Evolutionary conservation across 1,140 invertebrate species (phyloP).

Genomic region (Sarcophaga peregrina): DNA sequence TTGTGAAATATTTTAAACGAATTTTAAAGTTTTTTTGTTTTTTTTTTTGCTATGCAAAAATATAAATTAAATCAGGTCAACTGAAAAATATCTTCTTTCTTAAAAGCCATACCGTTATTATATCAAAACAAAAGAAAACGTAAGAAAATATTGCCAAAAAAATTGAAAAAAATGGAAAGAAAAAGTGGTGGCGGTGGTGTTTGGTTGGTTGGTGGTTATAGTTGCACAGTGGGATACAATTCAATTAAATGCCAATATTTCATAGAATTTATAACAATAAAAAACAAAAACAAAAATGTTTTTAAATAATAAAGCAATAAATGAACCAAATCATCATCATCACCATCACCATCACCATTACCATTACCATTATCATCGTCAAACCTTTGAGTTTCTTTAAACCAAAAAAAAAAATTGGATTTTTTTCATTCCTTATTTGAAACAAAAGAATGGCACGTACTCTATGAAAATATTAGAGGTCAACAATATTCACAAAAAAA

Average conservation of each 20-base stretch:
- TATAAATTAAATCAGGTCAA: conserved; percentile 28
- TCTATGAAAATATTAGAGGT: conserved; percentile 31
- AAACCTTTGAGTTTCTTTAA: neutral
- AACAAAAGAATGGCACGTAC: conserved; percentile 38
- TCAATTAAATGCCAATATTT: conserved; percentile 48
- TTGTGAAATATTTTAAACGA: neutral
- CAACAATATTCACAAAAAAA: neutral
- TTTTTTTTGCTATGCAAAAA: neutral
- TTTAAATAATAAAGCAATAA: neutral
- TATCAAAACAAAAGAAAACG: neutral
- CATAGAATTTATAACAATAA: conserved; percentile 43
- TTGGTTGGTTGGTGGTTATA: neutral
- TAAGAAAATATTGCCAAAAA: neutral
- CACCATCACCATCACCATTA: too few relatives aligned
- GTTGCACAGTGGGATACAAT: conserved; percentile 45
- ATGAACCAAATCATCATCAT: neutral
- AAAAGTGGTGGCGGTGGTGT: neutral
- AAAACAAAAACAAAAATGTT: neutral
- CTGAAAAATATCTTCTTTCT: neutral
- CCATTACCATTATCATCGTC: neutral
- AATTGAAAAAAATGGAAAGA: neutral
- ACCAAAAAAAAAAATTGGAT: conserved; percentile 17
- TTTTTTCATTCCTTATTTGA: neutral
- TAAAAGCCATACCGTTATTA: neutral
- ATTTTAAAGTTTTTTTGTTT: neutral